phyloP scores from a whole-genome alignment of 2,113 vertebrate species.

The Crotalus helleri region DNA sequence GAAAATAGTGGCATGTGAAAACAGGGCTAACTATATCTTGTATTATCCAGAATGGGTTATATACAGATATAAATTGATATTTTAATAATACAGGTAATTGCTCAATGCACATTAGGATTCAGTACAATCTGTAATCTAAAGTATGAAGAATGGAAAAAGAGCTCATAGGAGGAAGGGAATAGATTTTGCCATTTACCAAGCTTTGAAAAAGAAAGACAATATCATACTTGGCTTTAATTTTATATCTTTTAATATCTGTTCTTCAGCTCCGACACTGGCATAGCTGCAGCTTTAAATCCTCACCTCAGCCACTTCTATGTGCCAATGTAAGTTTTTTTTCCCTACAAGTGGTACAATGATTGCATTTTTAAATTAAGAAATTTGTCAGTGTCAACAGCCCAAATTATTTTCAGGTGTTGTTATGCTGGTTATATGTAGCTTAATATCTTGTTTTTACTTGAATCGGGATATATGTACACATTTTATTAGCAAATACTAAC shows the following conservation, averaged over 20 bases:
- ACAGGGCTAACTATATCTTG: neutral
- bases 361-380: conserved; percentile 57
- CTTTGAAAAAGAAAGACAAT: conserved; percentile 28
- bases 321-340: conserved; percentile 65
- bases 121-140: neutral
- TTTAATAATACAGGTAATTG: neutral
- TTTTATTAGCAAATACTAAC: conserved; percentile 21
- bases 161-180: neutral
- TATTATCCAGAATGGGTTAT: neutral
- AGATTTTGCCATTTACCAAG: neutral
- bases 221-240: conserved; percentile 47
- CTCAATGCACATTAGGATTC: neutral
- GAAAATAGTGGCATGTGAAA: neutral
- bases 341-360: conserved; percentile 52
- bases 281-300: conserved; percentile 68
- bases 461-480: neutral
- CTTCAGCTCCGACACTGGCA: conserved; percentile 65
- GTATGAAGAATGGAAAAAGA: neutral
- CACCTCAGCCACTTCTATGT: conserved; percentile 68
- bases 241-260: conserved; percentile 61
- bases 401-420: conserved; percentile 9
- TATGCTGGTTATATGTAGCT: neutral
- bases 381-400: conserved; percentile 60
- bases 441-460: neutral
- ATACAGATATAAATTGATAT: neutral